Conservation (phyloP, 1,140 invertebrate genomes). For the Piezodorus guildinii region DNA sequence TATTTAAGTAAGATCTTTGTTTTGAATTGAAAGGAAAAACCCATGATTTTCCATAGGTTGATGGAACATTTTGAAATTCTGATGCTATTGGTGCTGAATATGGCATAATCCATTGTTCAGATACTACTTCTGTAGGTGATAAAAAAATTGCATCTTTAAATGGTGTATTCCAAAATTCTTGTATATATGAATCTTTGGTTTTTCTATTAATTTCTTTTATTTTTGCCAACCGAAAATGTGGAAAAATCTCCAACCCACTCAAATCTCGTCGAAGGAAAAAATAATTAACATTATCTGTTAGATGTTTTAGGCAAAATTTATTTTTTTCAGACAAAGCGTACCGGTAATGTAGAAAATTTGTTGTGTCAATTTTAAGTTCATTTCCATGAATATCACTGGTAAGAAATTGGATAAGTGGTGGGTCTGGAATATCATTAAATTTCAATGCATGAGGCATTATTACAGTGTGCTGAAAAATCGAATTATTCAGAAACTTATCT, state of each 20-base stretch:
- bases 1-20: not conserved
- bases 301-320: not conserved
- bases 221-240: not conserved
- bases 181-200: not conserved
- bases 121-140: not conserved
- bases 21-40: not conserved
- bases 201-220: not conserved
- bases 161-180: conserved; percentile 1
- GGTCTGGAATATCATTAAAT: not conserved
- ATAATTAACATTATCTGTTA: not conserved
- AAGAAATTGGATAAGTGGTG: not conserved
- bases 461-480: not conserved
- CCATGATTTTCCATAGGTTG: not conserved
- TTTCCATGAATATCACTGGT: conserved; percentile 9
- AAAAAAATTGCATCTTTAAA: not conserved
- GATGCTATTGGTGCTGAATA: not conserved
- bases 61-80: not conserved
- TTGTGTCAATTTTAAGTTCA: conserved; percentile 7
- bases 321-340: not conserved
- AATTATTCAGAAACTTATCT: not conserved
- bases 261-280: not conserved
- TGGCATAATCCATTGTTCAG: not conserved
- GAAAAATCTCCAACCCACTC: not conserved
- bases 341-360: not conserved
- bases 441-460: conserved; percentile 3